These are phyloP conservation scores for Drosophila auraria DNA, from an alignment of 1,140 invertebrate genomes.

Conservation along the genomic window DNA sequence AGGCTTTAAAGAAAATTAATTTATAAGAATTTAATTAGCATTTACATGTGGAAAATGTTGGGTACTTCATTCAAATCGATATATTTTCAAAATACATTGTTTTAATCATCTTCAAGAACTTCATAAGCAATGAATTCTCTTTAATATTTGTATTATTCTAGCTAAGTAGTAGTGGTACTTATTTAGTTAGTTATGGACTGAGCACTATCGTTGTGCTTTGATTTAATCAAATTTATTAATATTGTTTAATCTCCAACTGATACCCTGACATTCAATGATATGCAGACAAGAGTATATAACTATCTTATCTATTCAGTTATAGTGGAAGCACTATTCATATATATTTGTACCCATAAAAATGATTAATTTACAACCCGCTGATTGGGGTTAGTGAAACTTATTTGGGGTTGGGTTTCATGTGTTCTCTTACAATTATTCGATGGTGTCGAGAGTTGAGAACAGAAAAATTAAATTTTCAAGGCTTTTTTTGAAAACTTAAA, in stretches of 20 bases:
- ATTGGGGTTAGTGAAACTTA: background rate
- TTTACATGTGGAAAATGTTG: background rate
- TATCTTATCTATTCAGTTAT: slow-evolving; percentile 8
- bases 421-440: too few relatives aligned
- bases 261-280: slow-evolving; percentile 6
- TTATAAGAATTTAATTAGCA: background rate
- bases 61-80: too few relatives aligned
- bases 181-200: slow-evolving; percentile 6
- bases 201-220: slow-evolving; percentile 1
- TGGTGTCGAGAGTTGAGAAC: background rate
- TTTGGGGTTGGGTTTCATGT: background rate
- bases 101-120: too few relatives aligned
- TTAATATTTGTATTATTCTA: too few relatives aligned
- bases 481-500: too few relatives aligned
- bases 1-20: background rate
- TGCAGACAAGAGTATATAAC: background rate
- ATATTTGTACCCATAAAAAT: slow-evolving; percentile 1
- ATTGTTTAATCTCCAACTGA: slow-evolving; percentile 2
- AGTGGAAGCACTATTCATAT: slow-evolving; percentile 1
- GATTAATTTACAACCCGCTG: slow-evolving; percentile 1
- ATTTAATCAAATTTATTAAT: slow-evolving; percentile 12
- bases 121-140: too few relatives aligned
- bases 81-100: too few relatives aligned
- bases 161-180: background rate
- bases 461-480: too few relatives aligned